Conservation (phyloP, 2,113 vertebrate species). For the Phalacrocorax carbo region DNA sequence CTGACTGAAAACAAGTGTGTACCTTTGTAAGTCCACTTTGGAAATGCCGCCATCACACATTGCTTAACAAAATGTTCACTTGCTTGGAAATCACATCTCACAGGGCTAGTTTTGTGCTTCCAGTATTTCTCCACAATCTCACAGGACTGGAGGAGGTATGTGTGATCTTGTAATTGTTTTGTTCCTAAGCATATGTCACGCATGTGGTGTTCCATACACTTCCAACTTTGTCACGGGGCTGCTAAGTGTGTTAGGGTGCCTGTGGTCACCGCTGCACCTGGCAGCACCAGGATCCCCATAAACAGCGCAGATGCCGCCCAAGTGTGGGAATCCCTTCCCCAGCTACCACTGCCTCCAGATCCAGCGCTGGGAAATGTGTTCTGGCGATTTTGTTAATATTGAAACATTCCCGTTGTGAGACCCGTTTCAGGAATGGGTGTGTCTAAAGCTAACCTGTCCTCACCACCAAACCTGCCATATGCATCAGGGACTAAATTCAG, state of each 20-base stretch:
- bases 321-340: background rate
- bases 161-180: background rate
- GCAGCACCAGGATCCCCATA: background rate
- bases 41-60: background rate
- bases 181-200: background rate
- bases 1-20: background rate
- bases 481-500: background rate
- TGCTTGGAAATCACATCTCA: background rate
- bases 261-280: fast-evolving
- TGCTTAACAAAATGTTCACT: background rate
- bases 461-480: background rate
- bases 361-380: background rate
- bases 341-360: background rate
- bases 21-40: background rate
- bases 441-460: background rate
- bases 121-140: background rate
- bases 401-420: background rate
- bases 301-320: fast-evolving
- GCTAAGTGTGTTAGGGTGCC: background rate
- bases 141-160: background rate
- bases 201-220: fast-evolving
- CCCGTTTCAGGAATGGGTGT: background rate
- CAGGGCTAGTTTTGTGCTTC: background rate
- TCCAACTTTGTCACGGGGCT: background rate
- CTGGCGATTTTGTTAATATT: background rate